Evolutionary conservation across 64 coral and sea anemone genomes (phyloP).

Genomic region (Exaiptasia diaphana): DNA sequence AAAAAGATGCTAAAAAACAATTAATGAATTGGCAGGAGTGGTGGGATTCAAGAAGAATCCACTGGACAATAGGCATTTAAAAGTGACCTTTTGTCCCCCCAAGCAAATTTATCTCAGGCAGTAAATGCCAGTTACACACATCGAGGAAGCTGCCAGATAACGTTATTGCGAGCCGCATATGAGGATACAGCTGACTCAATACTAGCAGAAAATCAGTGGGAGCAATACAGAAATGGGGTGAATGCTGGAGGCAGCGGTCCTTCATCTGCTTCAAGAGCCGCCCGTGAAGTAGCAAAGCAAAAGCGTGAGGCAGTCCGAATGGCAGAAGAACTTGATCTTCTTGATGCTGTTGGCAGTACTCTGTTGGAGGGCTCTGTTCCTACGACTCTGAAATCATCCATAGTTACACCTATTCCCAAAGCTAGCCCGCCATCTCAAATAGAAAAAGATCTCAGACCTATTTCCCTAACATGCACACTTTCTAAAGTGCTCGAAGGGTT

Average conservation of each 20-base stretch:
- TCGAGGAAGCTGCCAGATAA: neutral
- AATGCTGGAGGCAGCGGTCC: neutral
- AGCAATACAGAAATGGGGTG: neutral
- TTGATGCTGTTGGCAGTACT: neutral
- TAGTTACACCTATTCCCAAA: constrained; percentile 33
- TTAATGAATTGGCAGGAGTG: constrained; percentile 11
- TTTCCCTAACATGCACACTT: constrained; percentile 13
- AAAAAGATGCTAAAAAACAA: neutral
- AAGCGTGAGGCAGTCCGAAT: constrained; percentile 3
- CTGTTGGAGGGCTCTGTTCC: no score
- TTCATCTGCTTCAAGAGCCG: constrained; percentile 3
- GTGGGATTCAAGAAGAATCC: constrained; percentile 8
- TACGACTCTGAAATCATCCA: constrained; percentile 21
- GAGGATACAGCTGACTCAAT: constrained; percentile 9
- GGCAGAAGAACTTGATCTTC: constrained; percentile 16
- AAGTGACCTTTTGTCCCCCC: neutral
- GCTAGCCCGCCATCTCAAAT: neutral
- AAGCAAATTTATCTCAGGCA: neutral
- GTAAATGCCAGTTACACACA: neutral
- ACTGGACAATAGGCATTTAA: constrained; percentile 19
- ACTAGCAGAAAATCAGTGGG: neutral
- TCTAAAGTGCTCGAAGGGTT: constrained; percentile 29
- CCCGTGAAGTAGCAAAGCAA: constrained; percentile 8
- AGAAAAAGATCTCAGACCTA: constrained; percentile 36
- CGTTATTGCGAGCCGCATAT: constrained; percentile 9